Evolutionary conservation across 2,888 invertebrate genomes (phyloP).

Genomic region (Harpagoxenus sublaevis): DNA sequence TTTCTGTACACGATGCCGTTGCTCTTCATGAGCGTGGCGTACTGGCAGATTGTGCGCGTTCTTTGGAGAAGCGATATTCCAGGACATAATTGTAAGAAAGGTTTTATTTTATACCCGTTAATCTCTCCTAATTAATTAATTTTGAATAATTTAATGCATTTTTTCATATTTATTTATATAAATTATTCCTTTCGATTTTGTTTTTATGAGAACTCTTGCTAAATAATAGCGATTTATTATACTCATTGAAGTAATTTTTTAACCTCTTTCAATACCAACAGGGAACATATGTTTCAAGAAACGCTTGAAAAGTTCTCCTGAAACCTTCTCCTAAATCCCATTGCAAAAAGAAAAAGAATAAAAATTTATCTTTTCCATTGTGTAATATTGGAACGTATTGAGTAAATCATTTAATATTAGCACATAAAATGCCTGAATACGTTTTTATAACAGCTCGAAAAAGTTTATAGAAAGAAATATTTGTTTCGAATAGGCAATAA

Average conservation of each 20-base stretch:
- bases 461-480: not conserved
- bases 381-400: not conserved
- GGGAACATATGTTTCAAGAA: not conserved
- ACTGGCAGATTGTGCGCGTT: constrained; percentile 94
- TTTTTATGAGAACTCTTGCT: not conserved
- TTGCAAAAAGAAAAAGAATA: not conserved
- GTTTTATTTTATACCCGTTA: constrained; percentile 3
- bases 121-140: not conserved
- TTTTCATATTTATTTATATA: not conserved
- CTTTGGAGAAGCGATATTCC: constrained; percentile 94
- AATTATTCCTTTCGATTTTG: not conserved
- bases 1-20: constrained; percentile 94
- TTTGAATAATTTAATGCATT: not conserved
- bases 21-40: constrained; percentile 93
- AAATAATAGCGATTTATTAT: not conserved
- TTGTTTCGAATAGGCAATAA: not conserved
- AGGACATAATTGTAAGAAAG: constrained; percentile 87
- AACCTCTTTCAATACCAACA: not conserved
- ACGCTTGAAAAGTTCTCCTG: constrained; percentile 14
- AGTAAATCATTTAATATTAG: not conserved
- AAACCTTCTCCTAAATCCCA: not conserved
- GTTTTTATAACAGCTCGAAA: not conserved
- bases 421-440: not conserved
- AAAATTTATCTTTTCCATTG: not conserved
- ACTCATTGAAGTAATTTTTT: not conserved